Evolutionary conservation across 2,797 vertebrate species (phyloP), one percentile per base, ranked within the genome.

Genomic region (Nannoperca australis): DNA sequence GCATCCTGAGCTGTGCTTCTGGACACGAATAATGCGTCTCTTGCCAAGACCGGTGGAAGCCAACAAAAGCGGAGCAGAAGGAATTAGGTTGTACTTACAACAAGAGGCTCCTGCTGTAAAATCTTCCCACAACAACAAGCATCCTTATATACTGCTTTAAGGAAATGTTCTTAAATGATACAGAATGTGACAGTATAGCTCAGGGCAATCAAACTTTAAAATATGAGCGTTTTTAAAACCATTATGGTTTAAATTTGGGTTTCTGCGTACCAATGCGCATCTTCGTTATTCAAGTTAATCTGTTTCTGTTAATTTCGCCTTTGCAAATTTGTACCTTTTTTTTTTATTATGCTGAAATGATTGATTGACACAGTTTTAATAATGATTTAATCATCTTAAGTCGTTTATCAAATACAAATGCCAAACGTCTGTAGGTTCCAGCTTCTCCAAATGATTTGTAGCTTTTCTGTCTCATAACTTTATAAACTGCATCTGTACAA

Each of bases 21-120:
- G 78, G 78, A 85, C 80, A 66, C 32, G 0, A 32, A 73, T 79
- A 47, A 56, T 0, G 6, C 1, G 7, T 73, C 64, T 54, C 51
- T 73, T 20, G 12, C 74, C 87, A 78, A 36, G 60, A 42, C 12
- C 5, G 59, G 62, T 59, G 65, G 50, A 73, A 74, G 82, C 87
- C 88, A 86, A 85, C 74, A 75, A 85, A 86, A 87, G 74, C 86
- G 82, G 38, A 65, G 75, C 76, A 53, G 60, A 36, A 65, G 71
- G 85, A 81, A 72, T 86, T 70, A 20, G 78, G 84, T 89, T 88
- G 79, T 83, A 54, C 60, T 73, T 73, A 34, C 20, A 83, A 72
- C 77, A 76, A 72, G 58, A 85, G 50, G 32, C 64, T 64, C 54
- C 56, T 63, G 71, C 64, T 73, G 53, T 79, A 40, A 83, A 83